Percentiles rank a stretch among this genome's conserved stretches.
Evolutionary conservation across 2,113 vertebrate species (phyloP).

Genomic region (Colistium nudipinnis): DNA sequence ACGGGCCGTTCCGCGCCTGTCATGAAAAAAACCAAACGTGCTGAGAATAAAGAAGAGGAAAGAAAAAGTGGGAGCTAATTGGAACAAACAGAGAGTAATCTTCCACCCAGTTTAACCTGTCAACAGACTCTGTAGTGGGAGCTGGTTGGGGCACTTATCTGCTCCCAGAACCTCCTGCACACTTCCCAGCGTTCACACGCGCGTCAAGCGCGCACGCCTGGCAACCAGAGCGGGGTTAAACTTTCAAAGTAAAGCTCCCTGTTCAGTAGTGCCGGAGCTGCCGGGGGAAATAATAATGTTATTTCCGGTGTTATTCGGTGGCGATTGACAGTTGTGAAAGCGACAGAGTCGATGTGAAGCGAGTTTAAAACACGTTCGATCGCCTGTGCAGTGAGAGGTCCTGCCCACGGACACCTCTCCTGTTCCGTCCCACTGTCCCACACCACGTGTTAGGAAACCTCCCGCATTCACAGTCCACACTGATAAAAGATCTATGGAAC

Average conservation of each 20-base stretch:
- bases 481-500: not conserved
- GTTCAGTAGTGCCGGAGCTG: not conserved
- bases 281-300: not conserved
- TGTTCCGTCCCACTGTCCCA: constrained; percentile 3
- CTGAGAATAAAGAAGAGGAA: not conserved
- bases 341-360: constrained; percentile 7
- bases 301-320: constrained; percentile 16
- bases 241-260: constrained; percentile 56
- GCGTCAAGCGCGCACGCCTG: not conserved
- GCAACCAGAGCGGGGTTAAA: not conserved
- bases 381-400: constrained; percentile 6
- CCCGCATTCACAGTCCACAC: constrained; percentile 8
- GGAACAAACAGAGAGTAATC: constrained; percentile 1
- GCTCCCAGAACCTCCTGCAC: constrained; percentile 3
- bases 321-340: not conserved
- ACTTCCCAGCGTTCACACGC: not conserved
- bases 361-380: constrained; percentile 34
- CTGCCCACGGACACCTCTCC: constrained; percentile 1
- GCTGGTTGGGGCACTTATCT: constrained; percentile 8
- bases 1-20: not conserved
- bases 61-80: not conserved
- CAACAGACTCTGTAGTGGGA: constrained; percentile 18
- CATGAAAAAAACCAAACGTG: not conserved
- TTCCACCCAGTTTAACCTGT: not conserved
- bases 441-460: not conserved